Conservation (phyloP, 2,888 invertebrate genomes). For the Himalopsyche anomala region DNA sequence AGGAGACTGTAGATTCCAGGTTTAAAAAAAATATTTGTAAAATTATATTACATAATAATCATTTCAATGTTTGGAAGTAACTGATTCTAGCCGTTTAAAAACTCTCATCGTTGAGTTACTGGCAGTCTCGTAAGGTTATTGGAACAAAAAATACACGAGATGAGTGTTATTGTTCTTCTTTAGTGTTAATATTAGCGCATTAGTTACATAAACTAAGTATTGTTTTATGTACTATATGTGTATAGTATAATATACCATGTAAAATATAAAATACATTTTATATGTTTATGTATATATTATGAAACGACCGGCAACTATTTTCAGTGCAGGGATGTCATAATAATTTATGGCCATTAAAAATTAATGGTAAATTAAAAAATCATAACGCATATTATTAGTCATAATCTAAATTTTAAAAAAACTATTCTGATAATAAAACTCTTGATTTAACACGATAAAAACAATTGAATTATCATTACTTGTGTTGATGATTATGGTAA, state of each 20-base stretch:
- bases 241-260: not conserved
- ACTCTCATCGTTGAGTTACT: not conserved
- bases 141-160: conserved; percentile 6
- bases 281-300: too few species aligned
- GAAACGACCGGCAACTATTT: too few species aligned
- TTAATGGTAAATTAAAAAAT: too few species aligned
- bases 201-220: conserved; percentile 4
- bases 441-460: too few species aligned
- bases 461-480: too few species aligned
- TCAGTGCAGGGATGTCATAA: too few species aligned
- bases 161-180: conserved; percentile 21
- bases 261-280: not conserved
- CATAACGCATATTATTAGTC: too few species aligned
- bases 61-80: not conserved
- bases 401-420: too few species aligned
- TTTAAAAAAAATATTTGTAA: not conserved
- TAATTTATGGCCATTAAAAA: too few species aligned
- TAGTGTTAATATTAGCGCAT: conserved; percentile 21
- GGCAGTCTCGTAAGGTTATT: not conserved
- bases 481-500: too few species aligned
- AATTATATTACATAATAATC: not conserved
- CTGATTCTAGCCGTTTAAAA: not conserved
- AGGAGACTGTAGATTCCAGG: too few species aligned
- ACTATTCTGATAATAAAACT: too few species aligned
- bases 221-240: not conserved